These are phyloP conservation scores for Clamator glandarius DNA, from an alignment of 2,797 vertebrate genomes.

Conservation along the genomic window DNA sequence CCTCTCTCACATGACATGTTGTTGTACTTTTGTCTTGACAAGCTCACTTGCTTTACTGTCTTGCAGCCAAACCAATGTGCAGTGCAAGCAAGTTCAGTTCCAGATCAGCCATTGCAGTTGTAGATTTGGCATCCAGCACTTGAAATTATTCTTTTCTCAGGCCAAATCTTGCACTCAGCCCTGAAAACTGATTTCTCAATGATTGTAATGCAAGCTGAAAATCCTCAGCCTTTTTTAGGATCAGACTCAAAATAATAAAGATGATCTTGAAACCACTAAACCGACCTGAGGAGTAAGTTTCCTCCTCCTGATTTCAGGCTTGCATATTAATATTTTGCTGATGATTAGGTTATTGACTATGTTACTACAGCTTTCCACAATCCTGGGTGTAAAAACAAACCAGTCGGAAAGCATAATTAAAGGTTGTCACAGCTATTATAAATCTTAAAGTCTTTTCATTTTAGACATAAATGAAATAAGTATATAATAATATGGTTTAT, in stretches of 20 bases:
- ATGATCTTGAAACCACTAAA: not conserved
- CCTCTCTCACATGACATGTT: not conserved
- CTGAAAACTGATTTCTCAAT: not conserved
- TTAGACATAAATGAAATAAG: not conserved
- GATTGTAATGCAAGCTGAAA: not conserved
- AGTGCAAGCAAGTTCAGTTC: constrained; percentile 9
- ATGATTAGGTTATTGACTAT: not conserved
- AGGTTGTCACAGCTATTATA: not conserved
- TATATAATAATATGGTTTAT: not conserved
- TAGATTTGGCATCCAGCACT: not conserved
- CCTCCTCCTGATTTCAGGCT: not conserved
- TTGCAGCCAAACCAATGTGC: not conserved
- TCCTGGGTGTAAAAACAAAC: not conserved
- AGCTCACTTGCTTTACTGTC: constrained; percentile 1
- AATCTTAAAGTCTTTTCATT: not conserved
- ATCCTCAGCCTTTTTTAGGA: not conserved
- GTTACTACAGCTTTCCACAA: not conserved
- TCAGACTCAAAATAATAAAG: not conserved
- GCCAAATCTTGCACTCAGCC: not conserved
- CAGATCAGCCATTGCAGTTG: not conserved
- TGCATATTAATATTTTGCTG: not conserved
- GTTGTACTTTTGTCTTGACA: constrained; percentile 32
- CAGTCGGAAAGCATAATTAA: not conserved
- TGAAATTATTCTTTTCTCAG: constrained; percentile 10
- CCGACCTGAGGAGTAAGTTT: not conserved